Conservation (phyloP, 2,113 vertebrate genomes). For the Pituophis catenifer region DNA sequence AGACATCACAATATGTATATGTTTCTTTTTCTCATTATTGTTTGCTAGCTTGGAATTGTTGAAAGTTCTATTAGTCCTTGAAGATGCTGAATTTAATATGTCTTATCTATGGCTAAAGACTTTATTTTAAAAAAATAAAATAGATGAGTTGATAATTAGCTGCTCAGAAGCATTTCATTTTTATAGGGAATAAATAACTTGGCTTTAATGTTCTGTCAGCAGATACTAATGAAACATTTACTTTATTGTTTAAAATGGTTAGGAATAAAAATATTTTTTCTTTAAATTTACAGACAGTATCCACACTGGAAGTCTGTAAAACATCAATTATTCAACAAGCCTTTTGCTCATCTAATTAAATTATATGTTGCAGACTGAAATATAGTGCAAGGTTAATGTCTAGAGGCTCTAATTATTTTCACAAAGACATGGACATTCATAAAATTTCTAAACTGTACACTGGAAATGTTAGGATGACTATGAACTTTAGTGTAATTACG, state of each 20-base stretch:
- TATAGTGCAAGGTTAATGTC: not conserved
- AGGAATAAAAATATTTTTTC: not conserved
- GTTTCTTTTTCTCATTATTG: accelerated
- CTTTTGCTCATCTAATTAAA: slow-evolving; percentile 7
- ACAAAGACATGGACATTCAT: not conserved
- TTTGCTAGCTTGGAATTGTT: not conserved
- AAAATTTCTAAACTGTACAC: not conserved
- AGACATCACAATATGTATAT: not conserved
- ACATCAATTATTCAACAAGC: not conserved
- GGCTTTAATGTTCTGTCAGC: slow-evolving; percentile 35
- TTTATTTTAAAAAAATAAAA: slow-evolving; percentile 24
- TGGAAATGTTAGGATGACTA: not conserved
- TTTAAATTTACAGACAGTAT: not conserved
- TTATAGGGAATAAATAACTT: slow-evolving; percentile 33
- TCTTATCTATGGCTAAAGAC: slow-evolving; percentile 15
- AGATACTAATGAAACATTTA: slow-evolving; percentile 53
- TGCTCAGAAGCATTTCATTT: slow-evolving; percentile 46
- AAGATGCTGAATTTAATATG: not conserved
- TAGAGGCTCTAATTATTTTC: slow-evolving; percentile 13
- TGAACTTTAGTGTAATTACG: not conserved
- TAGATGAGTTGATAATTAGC: slow-evolving; percentile 46
- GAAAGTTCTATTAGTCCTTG: slow-evolving; percentile 7
- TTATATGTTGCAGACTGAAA: not conserved
- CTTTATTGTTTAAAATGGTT: slow-evolving; percentile 13
- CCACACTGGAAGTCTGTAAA: slow-evolving; percentile 2